These are phyloP conservation scores for Holothuria leucospilota DNA, from an alignment of 53 echinoderm and acorn worm species.

Conservation along the genomic window DNA sequence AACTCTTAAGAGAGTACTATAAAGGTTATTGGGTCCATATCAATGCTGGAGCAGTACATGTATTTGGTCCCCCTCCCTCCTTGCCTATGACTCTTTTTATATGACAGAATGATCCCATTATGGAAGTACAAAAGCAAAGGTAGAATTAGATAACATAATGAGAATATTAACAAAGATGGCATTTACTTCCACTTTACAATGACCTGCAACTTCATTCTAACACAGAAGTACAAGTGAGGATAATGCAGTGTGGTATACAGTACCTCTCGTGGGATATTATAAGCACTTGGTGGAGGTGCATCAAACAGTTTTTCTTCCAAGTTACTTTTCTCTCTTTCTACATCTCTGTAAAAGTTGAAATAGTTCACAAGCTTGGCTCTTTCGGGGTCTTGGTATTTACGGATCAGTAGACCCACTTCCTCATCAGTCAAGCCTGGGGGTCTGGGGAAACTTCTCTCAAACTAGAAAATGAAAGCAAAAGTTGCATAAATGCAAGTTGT, in stretches of 20 bases:
- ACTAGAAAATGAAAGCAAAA: slow-evolving; percentile 62
- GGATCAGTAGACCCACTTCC: slow-evolving; percentile 71
- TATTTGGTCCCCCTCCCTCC: no score
- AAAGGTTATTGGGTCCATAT: no score
- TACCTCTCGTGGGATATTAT: slow-evolving; percentile 95
- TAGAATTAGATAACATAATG: no score
- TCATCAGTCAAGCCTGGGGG: slow-evolving; percentile 84
- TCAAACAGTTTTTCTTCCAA: slow-evolving; percentile 83
- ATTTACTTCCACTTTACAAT: no score
- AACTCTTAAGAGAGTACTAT: no score
- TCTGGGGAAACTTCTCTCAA: slow-evolving; percentile 88
- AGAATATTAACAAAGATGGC: no score
- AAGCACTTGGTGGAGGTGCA: slow-evolving; percentile 72
- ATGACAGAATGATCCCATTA: no score
- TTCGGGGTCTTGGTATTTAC: slow-evolving; percentile 83
- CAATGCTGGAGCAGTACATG: no score
- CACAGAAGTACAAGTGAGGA: no score
- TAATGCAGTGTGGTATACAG: slow-evolving; percentile 45
- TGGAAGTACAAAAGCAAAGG: no score
- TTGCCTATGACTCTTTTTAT: no score
- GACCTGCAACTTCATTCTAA: no score
- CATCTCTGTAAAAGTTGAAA: slow-evolving; percentile 95
- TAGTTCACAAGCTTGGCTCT: slow-evolving; percentile 91
- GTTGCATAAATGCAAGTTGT: not conserved
- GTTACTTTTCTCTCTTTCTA: slow-evolving; percentile 78